Evolutionary conservation across 2,888 invertebrate genomes (phyloP).

Genomic region (Melinopterus prodromus): DNA sequence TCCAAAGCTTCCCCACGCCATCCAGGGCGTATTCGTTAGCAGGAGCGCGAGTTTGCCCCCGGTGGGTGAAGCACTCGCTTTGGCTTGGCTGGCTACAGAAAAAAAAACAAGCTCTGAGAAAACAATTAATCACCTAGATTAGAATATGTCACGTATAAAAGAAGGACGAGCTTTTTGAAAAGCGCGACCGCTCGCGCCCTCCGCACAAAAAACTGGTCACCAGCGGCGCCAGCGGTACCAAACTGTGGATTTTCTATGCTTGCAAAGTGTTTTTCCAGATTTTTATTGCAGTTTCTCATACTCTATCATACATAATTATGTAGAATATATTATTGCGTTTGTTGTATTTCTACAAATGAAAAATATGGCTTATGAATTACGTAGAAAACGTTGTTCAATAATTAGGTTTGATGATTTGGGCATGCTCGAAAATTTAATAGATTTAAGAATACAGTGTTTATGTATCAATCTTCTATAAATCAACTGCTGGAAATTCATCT

Average conservation of each 20-base stretch:
- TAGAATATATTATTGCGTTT: no score
- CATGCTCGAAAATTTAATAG: no score
- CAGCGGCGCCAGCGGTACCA: conserved; percentile 7
- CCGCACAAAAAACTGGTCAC: conserved; percentile 23
- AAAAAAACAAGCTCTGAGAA: conserved; percentile 34
- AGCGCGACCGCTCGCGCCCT: conserved; percentile 31
- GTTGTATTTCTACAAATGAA: no score
- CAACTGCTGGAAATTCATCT: no score
- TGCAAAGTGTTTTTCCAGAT: no score
- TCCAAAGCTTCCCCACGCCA: not conserved
- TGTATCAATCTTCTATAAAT: no score
- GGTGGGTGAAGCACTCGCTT: not conserved
- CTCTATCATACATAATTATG: no score
- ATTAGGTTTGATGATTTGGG: no score
- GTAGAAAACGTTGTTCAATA: no score
- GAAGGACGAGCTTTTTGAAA: conserved; percentile 33
- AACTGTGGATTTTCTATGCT: not conserved
- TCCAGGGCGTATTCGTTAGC: not conserved
- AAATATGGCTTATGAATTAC: no score
- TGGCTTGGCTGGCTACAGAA: not conserved
- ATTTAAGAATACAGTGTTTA: no score
- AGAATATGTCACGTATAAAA: conserved; percentile 39
- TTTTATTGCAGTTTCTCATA: no score
- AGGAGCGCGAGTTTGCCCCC: not conserved
- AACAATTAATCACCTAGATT: conserved; percentile 39